Evolutionary conservation across 2,797 vertebrate species (phyloP), one percentile per base, ranked within the genome.

Genomic region (Dermochelys coriacea): DNA sequence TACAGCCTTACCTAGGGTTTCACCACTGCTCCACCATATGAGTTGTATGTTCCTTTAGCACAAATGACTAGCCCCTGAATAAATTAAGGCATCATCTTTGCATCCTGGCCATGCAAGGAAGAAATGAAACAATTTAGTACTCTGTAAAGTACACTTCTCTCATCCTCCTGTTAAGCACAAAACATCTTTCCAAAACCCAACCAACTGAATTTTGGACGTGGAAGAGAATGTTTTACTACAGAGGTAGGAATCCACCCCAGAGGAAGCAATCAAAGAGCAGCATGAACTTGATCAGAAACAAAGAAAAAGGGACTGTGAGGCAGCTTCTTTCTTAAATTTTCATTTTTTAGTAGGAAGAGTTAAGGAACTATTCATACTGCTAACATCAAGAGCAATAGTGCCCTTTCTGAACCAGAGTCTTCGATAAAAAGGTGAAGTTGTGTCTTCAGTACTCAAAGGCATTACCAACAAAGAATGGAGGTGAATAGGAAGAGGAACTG

Each of bases 201-300:
- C 84, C 29, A 85, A 64, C 74, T 21, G 5, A 49, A 6, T 68
- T 89, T 85, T 89, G 2, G 1, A 15, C 54, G 80, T 82, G 77
- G 41, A 82, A 88, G 82, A 83, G 52, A 86, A 19, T 80, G 25
- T 57, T 81, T 19, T 86, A 54, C 52, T 68, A 1, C 8, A 81
- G 79, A 81, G 80, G 47, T 82, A 79, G 74, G 52, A 86, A 81
- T 41, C 85, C 50, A 77, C 14, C 85, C 81, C 90, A 29, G 86
- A 50, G 80, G 78, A 82, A 86, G 6, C 80, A 92, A 50, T 93
- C 52, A 93, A 94, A 96, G 61, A 93, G 14, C 8, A 29, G 52
- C 21, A 54, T 64, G 55, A 80, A 86, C 61, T 87, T 85, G 71
- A 86, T 93, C 55, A 89, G 90, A 91, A 95, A 79, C 21, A 93